Base-by-base conservation (phyloP, 2,888 invertebrate genomes). In the Leptinotarsa peninsularis region DNA sequence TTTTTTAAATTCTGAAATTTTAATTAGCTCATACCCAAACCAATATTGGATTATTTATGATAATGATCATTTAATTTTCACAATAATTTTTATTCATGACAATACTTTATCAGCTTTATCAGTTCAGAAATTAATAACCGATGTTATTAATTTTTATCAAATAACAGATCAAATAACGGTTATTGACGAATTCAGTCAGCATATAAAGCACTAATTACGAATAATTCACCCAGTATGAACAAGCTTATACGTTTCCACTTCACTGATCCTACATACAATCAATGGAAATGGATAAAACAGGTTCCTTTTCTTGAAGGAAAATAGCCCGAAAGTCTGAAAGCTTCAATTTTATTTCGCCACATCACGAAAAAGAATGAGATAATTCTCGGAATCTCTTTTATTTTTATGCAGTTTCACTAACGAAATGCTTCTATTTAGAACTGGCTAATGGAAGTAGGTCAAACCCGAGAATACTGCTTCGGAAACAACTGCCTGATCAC, bases 401-500 rank as follows among this genome's bases (percentile, higher is more conserved):
- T 58, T 58, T 23, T 58, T 58, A 58, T 58, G 23, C 58, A 58
- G 58, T 58, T 58, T 23, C 13, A 23, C 58, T 23, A 23, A 58
- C 58, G 58, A 58, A 58, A 58, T 58, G 21, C 58, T 58, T 21
- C 58, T 58, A 58, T 58, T 58, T 58, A 58, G 58, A 23, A 58
- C 23, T 15, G 23, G 23, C 21, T 23, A 66, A 72, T 54, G 43
- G 23, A 72, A 72, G 18, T 66, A 66, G 66, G 50, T 72, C 66
- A 66, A 4, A 14, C 50, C 27, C 17, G 27, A 50, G 21, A 15
- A 49, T 18, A 43, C 63, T 66, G 54, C 71, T 23, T 66, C 18
- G 66, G n/a, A 66, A 66, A 66, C 71, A 72, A 66, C 66, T 72
- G 66, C 66, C 66, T 54, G 66, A 72, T 54, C 71, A 66, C 66